Percentiles rank a stretch among this genome's conserved stretches.
These are phyloP conservation scores for Macrocentrus cingulum DNA, from an alignment of 1,140 invertebrate species.

Conservation along the genomic window DNA sequence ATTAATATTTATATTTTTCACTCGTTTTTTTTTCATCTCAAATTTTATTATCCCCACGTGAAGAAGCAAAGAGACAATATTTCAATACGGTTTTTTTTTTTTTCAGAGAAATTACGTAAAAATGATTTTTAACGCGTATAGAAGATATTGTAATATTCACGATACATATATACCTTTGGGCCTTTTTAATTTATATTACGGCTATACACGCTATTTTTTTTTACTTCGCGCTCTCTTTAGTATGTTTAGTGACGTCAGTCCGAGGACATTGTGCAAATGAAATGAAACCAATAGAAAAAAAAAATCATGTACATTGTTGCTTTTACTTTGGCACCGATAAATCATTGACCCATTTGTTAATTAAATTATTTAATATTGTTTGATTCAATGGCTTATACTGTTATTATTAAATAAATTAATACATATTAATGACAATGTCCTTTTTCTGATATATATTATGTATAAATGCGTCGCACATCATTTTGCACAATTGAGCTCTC, in stretches of 20 bases:
- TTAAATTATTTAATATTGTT: no score
- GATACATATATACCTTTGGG: background rate
- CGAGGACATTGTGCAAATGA: background rate
- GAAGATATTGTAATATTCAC: background rate
- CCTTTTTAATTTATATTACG: background rate
- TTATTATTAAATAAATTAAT: no score
- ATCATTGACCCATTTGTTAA: background rate
- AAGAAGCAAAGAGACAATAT: conserved; percentile 1
- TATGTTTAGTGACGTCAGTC: background rate
- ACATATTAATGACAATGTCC: background rate
- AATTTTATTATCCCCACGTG: background rate
- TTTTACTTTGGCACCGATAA: conserved; percentile 3
- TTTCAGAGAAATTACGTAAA: background rate
- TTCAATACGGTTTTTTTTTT: background rate
- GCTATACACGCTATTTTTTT: background rate
- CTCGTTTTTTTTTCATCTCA: background rate
- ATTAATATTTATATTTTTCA: conserved; percentile 5
- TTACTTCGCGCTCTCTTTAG: no score
- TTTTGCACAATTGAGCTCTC: background rate
- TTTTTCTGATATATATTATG: background rate
- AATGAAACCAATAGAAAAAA: background rate
- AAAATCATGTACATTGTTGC: background rate
- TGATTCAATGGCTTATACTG: no score
- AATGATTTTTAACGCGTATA: background rate
- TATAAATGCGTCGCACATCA: background rate